A percentile compares a stretch with the other conserved stretches of the same genome.
Evolutionary conservation across 2,113 vertebrate genomes (phyloP).

Genomic region (Caretta caretta): DNA sequence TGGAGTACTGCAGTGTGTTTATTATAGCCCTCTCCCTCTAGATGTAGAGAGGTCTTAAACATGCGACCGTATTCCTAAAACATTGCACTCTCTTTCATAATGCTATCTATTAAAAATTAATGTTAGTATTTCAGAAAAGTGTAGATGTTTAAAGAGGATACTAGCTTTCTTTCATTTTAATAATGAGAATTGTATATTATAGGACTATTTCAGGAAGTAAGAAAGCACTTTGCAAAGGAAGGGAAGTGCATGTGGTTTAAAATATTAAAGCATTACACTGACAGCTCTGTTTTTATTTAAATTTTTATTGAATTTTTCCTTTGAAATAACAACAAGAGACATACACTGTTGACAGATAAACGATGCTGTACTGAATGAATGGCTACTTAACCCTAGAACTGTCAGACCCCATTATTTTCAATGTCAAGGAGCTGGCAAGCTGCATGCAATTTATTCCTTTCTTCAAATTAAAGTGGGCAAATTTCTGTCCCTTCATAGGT

Average conservation of each 20-base stretch:
- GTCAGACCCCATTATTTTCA: conserved; percentile 69
- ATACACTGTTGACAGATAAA: conserved; percentile 65
- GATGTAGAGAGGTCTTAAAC: not conserved
- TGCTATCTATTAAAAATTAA: conserved; percentile 74
- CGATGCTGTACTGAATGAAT: conserved; percentile 61
- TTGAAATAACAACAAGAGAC: conserved; percentile 75
- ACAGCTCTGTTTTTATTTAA: conserved; percentile 74
- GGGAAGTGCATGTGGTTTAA: conserved; percentile 37
- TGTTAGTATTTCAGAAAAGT: conserved; percentile 61
- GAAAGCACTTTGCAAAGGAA: conserved; percentile 69
- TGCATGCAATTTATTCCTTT: conserved; percentile 54
- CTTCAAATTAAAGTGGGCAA: conserved; percentile 62
- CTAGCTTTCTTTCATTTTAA: conserved; percentile 56
- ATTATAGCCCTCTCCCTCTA: not conserved
- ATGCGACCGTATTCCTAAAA: not conserved
- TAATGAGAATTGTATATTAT: conserved; percentile 56
- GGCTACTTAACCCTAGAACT: conserved; percentile 73
- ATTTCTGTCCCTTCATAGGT: conserved; percentile 57
- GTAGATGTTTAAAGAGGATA: conserved; percentile 65
- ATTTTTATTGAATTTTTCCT: conserved; percentile 70
- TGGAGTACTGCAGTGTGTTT: not conserved
- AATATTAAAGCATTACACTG: conserved; percentile 72
- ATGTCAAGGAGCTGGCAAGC: conserved; percentile 56
- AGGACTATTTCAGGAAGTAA: conserved; percentile 52
- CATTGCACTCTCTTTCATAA: conserved; percentile 11